Conservation (phyloP, 2,113 vertebrate species). For the Oplegnathus fasciatus region DNA sequence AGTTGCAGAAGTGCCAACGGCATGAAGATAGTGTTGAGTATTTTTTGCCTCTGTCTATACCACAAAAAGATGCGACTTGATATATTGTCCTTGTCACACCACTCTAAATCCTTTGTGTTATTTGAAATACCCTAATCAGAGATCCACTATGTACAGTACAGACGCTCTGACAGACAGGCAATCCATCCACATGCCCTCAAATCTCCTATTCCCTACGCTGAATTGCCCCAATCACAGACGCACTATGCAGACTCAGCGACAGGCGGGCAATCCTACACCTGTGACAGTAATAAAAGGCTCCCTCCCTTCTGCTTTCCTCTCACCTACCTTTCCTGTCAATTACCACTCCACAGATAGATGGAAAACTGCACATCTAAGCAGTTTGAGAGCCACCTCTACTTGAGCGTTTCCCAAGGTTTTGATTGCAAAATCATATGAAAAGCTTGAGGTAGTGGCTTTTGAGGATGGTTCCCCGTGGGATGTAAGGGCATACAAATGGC, state of each 20-base stretch:
- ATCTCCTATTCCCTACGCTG: conserved; percentile 56
- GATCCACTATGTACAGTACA: conserved; percentile 33
- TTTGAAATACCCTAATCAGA: conserved; percentile 46
- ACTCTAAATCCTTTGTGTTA: conserved; percentile 47
- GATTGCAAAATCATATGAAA: conserved; percentile 72
- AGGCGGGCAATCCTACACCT: conserved; percentile 61
- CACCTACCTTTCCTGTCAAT: conserved; percentile 74
- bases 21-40: background rate
- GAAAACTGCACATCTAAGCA: conserved; percentile 74
- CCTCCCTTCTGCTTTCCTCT: conserved; percentile 55
- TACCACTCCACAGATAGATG: conserved; percentile 60
- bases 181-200: conserved; percentile 43
- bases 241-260: conserved; percentile 69
- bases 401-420: conserved; percentile 64
- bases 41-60: background rate
- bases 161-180: conserved; percentile 54
- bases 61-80: conserved; percentile 16
- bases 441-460: conserved; percentile 63
- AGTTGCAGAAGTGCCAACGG: background rate
- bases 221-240: conserved; percentile 61
- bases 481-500: conserved; percentile 67
- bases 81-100: conserved; percentile 39
- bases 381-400: conserved; percentile 53
- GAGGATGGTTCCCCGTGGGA: conserved; percentile 59
- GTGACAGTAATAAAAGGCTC: conserved; percentile 64